Evolutionary conservation across 2,888 invertebrate genomes (phyloP).

Genomic region (Mongoloraphidia duomilia): DNA sequence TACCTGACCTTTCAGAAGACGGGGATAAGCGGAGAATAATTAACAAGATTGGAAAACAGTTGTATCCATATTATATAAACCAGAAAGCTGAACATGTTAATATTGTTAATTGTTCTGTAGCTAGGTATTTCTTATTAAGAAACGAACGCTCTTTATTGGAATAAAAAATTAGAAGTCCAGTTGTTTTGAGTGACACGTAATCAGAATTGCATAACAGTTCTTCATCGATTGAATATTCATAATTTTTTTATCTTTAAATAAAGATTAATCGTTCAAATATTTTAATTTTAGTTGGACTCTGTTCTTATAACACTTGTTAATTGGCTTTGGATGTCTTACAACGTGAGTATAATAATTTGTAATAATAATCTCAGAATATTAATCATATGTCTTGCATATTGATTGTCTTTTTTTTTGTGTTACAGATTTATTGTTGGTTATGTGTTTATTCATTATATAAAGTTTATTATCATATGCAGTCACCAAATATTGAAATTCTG

Average conservation of each 20-base stretch:
- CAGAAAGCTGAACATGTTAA: neutral
- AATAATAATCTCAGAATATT: too few relatives aligned
- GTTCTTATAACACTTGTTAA: conserved; percentile 61
- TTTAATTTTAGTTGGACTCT: conserved; percentile 52
- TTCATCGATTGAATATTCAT: too few relatives aligned
- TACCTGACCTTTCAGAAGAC: too few relatives aligned
- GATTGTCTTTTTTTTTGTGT: conserved; percentile 19
- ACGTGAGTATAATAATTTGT: conserved; percentile 44
- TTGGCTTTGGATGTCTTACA: conserved; percentile 75
- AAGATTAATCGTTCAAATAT: too few relatives aligned
- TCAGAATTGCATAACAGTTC: too few relatives aligned
- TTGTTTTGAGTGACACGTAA: neutral
- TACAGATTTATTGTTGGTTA: conserved; percentile 75
- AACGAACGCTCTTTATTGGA: neutral
- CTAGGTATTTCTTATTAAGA: conserved; percentile 2
- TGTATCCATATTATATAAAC: too few relatives aligned
- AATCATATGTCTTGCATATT: neutral
- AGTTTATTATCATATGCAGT: conserved; percentile 64
- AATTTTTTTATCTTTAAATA: too few relatives aligned
- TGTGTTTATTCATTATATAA: conserved; percentile 77
- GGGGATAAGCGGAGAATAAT: too few relatives aligned
- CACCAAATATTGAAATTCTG: conserved; percentile 73
- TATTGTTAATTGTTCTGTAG: neutral
- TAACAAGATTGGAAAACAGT: too few relatives aligned
- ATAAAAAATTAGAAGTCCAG: neutral